Evolutionary conservation across 2,888 invertebrate genomes (phyloP).

Genomic region (Stenotaenia linearis): DNA sequence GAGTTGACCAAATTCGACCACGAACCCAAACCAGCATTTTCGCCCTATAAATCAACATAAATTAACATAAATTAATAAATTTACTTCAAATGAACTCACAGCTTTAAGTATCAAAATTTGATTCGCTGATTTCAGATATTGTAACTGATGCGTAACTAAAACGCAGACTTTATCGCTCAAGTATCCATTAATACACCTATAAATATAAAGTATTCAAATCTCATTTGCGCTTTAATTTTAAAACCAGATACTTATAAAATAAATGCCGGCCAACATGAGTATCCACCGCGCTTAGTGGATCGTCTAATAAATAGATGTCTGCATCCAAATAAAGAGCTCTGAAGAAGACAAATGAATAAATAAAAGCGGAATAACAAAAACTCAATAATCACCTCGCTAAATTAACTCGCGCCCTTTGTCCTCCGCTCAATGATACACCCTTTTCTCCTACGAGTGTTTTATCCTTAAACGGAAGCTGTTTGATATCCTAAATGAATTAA

Average conservation of each 20-base stretch:
- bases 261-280: conserved; percentile 50
- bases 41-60: conserved; percentile 28
- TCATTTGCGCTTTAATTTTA: neutral
- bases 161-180: conserved; percentile 65
- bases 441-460: conserved; percentile 53
- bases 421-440: conserved; percentile 55
- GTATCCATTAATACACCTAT: conserved; percentile 57
- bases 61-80: neutral
- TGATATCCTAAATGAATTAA: conserved; percentile 46
- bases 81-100: conserved; percentile 38
- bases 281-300: conserved; percentile 54
- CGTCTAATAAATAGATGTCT: conserved; percentile 52
- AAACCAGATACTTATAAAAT: conserved; percentile 41
- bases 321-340: conserved; percentile 53
- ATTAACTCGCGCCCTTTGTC: conserved; percentile 54
- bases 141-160: conserved; percentile 77
- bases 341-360: neutral
- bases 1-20: conserved; percentile 30
- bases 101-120: conserved; percentile 48
- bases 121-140: conserved; percentile 55
- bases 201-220: neutral
- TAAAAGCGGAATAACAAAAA: neutral
- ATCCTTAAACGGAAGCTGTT: conserved; percentile 51
- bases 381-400: conserved; percentile 47
- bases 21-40: conserved; percentile 33